A percentile compares a stretch with the other conserved stretches of the same genome.
Conservation (phyloP, 2,797 vertebrate genomes). For the Hyperoplus lanceolatus region DNA sequence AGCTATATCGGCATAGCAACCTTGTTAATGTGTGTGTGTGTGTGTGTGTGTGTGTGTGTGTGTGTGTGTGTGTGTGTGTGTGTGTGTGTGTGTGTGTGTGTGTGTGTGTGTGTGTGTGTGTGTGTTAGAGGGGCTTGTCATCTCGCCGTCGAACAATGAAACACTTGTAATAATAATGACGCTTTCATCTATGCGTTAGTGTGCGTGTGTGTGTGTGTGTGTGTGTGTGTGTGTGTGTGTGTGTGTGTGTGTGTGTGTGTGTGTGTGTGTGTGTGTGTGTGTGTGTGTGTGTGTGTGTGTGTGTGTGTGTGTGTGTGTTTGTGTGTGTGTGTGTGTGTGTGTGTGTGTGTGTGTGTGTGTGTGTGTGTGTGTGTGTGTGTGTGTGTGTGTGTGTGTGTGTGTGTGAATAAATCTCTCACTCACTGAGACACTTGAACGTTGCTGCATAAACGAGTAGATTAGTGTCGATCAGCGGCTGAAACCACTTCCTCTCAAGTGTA, state of each 20-base stretch:
- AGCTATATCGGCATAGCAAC: conserved; percentile 78
- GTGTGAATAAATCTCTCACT: conserved; percentile 16
- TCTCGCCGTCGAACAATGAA: conserved; percentile 51
- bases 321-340: conserved; percentile 18
- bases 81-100: conserved; percentile 42
- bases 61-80: conserved; percentile 33
- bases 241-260: too few relatives aligned
- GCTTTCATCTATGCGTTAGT: conserved; percentile 62
- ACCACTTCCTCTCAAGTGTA: conserved; percentile 36
- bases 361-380: conserved; percentile 19
- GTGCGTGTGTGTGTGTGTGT: conserved; percentile 10
- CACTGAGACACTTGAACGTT: conserved; percentile 24
- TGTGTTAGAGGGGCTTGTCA: conserved; percentile 37
- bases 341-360: conserved; percentile 9
- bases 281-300: conserved; percentile 21
- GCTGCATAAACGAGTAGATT: conserved; percentile 62
- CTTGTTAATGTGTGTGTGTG: conserved; percentile 50
- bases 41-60: conserved; percentile 11
- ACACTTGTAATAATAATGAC: conserved; percentile 69
- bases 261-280: too few relatives aligned
- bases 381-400: conserved; percentile 15
- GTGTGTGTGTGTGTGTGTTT: conserved; percentile 7
- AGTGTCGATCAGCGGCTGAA: conserved; percentile 45
- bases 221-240: conserved; percentile 20
- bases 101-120: conserved; percentile 34